These are phyloP conservation scores for Bhutanitis thaidina DNA, from an alignment of 2,888 invertebrate genomes.

Conservation along the genomic window DNA sequence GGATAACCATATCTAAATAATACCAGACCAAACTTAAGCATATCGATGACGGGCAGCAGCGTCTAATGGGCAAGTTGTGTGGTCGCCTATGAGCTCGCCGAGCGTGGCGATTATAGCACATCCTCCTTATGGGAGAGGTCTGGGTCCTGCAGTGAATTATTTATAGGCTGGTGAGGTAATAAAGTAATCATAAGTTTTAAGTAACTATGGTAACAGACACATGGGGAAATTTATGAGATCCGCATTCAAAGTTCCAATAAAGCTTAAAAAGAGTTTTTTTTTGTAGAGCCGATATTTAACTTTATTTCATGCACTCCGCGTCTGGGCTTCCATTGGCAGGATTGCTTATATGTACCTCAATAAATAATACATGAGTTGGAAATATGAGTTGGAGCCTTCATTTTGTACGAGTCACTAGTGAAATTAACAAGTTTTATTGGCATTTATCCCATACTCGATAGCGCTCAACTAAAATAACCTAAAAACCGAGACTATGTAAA, in stretches of 20 bases:
- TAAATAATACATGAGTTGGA: conserved; percentile 71
- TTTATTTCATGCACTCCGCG: conserved; percentile 61
- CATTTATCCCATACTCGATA: conserved; percentile 51
- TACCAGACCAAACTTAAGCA: no score
- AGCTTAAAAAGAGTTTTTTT: conserved; percentile 37
- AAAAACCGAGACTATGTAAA: conserved; percentile 29
- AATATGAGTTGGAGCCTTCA: conserved; percentile 61
- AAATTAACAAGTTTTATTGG: conserved; percentile 72
- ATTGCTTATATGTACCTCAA: conserved; percentile 56
- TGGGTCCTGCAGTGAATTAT: no score
- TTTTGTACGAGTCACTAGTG: conserved; percentile 55
- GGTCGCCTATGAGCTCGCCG: no score
- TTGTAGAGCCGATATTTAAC: conserved; percentile 54
- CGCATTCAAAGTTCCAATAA: not conserved
- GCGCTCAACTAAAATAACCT: conserved; percentile 44
- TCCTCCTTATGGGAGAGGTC: no score
- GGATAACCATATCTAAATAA: no score
- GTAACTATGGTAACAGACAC: no score
- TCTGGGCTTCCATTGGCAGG: conserved; percentile 63
- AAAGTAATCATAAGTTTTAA: no score
- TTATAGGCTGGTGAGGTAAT: no score
- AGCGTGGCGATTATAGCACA: no score
- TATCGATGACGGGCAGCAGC: no score
- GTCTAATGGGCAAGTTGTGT: no score
- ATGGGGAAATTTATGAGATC: no score